These are phyloP conservation scores for Eilema caniola DNA, from an alignment of 2,888 invertebrate genomes.

Conservation along the genomic window DNA sequence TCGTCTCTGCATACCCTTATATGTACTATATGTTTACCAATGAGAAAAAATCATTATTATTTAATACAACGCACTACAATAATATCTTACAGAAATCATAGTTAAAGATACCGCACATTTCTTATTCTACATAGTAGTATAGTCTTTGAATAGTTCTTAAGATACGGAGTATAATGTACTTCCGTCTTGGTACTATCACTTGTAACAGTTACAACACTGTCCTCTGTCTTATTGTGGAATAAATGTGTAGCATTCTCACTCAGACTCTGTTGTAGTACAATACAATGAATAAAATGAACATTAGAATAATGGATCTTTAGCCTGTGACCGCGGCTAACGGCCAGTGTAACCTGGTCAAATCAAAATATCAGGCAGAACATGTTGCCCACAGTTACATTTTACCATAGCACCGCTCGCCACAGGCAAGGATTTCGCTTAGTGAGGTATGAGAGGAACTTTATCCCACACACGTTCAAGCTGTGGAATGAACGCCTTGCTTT, in stretches of 20 bases:
- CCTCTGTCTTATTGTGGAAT: neutral
- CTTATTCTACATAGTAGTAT: neutral
- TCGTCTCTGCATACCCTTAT: no score
- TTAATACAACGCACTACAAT: no score
- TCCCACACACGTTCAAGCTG: no score
- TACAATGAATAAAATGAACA: neutral
- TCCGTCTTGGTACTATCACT: neutral
- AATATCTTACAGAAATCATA: neutral
- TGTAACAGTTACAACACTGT: constrained; percentile 2
- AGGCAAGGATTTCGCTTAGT: no score
- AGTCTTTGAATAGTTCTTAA: constrained; percentile 1
- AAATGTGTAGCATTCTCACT: neutral
- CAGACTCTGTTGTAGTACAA: neutral
- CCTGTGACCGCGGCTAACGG: no score
- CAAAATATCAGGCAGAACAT: no score
- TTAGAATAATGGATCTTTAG: neutral
- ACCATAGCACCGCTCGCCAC: no score
- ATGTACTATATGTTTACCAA: no score
- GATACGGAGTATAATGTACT: constrained; percentile 6
- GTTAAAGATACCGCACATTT: neutral
- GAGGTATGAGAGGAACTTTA: no score
- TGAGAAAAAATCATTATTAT: neutral
- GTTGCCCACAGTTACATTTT: no score
- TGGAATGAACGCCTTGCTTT: no score
- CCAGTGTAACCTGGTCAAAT: no score